Evolutionary conservation across 2,113 vertebrate species (phyloP).

Genomic region (Actinemys pallida): DNA sequence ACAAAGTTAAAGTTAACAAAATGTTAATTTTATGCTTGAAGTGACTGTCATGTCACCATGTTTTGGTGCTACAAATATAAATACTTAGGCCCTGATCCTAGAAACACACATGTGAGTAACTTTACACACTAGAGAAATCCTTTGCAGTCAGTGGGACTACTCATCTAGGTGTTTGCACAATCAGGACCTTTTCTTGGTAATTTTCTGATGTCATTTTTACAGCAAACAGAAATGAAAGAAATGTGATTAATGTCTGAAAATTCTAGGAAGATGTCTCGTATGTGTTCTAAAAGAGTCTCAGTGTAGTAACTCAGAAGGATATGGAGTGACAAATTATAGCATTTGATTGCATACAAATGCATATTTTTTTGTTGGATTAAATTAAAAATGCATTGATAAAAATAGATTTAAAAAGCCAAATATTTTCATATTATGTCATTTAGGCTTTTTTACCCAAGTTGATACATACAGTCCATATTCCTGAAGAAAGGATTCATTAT

Average conservation of each 20-base stretch:
- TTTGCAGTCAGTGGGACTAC: not conserved
- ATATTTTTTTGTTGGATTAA: not conserved
- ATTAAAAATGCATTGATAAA: not conserved
- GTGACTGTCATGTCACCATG: rapidly evolving
- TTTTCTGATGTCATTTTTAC: not conserved
- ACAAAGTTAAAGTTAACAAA: not conserved
- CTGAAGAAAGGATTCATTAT: not conserved
- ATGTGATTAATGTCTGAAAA: not conserved
- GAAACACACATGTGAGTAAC: not conserved
- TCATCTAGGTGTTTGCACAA: not conserved
- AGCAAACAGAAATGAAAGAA: not conserved
- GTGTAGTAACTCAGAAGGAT: not conserved
- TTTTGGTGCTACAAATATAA: not conserved
- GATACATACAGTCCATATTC: not conserved
- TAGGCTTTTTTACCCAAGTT: not conserved
- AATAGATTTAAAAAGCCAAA: not conserved
- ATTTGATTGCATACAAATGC: not conserved
- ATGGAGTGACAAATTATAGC: constrained; percentile 9
- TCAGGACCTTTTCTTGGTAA: not conserved
- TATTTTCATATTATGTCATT: not conserved
- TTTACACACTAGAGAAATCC: not conserved
- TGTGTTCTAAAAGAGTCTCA: not conserved
- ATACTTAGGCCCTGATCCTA: not conserved
- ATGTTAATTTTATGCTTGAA: not conserved
- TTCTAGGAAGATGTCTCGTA: not conserved